phyloP scores from a whole-genome alignment of 2,113 vertebrate species.

The Forbesichthys agassizii region DNA sequence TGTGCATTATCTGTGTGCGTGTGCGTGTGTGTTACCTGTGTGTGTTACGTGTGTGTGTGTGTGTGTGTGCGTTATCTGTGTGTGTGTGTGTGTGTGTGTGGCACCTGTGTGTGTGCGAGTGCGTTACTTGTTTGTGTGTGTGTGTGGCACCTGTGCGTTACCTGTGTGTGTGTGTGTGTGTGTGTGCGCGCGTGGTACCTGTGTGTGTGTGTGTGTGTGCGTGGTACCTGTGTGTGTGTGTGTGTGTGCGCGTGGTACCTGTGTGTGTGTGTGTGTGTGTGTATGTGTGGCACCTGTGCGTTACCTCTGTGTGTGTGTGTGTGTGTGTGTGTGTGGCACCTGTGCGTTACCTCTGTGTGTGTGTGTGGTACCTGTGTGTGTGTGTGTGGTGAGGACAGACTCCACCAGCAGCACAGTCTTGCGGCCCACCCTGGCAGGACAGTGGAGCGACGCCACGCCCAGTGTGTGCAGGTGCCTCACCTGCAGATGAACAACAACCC shows the following conservation, averaged over 20 bases:
- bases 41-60: slow-evolving; percentile 24
- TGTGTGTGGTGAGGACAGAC: slow-evolving; percentile 82
- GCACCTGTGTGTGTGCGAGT: not conserved
- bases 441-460: slow-evolving; percentile 86
- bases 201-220: too few relatives aligned
- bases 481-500: slow-evolving; percentile 59
- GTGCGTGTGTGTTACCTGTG: not conserved
- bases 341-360: slow-evolving; percentile 33
- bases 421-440: slow-evolving; percentile 83
- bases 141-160: too few relatives aligned
- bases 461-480: slow-evolving; percentile 89
- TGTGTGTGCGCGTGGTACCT: slow-evolving; percentile 44
- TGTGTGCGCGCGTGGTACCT: too few relatives aligned
- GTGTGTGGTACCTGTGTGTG: slow-evolving; percentile 36
- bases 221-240: not conserved
- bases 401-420: slow-evolving; percentile 86
- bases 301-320: not conserved
- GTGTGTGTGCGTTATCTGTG: slow-evolving; percentile 14
- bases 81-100: slow-evolving; percentile 39
- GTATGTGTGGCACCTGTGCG: not conserved
- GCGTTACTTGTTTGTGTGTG: too few relatives aligned
- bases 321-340: slow-evolving; percentile 63
- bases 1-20: too few relatives aligned
- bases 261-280: slow-evolving; percentile 18
- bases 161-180: too few relatives aligned